Percentiles rank a stretch among this genome's conserved stretches.
phyloP scores from a whole-genome alignment of 1,140 invertebrate genomes.

The Lepidostoma basale region DNA sequence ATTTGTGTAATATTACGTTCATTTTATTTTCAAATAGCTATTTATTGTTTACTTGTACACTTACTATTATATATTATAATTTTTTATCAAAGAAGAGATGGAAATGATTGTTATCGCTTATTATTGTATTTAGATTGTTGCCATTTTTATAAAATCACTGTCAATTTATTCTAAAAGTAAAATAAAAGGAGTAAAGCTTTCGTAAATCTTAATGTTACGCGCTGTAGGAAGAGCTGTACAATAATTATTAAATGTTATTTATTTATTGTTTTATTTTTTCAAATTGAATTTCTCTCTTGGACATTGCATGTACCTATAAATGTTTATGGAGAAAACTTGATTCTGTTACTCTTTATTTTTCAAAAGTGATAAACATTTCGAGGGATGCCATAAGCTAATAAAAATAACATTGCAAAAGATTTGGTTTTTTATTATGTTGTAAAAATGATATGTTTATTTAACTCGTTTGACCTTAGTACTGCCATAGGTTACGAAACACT shows the following conservation, averaged over 20 bases:
- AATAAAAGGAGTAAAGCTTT: conserved; percentile 10
- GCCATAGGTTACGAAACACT: conserved; percentile 37
- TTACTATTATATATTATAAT: not conserved
- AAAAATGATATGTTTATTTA: conserved; percentile 24
- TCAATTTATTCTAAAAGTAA: conserved; percentile 1
- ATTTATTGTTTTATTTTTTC: too few relatives aligned
- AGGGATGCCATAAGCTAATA: conserved; percentile 28
- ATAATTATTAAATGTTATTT: too few relatives aligned
- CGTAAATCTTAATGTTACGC: conserved; percentile 14
- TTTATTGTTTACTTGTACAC: not conserved
- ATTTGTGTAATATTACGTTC: conserved; percentile 12
- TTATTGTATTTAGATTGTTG: conserved; percentile 23
- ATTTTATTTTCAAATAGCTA: not conserved
- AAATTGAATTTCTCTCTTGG: too few relatives aligned
- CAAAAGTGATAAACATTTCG: not conserved
- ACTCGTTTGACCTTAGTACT: conserved; percentile 29
- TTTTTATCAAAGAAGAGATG: not conserved
- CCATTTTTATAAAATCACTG: conserved; percentile 20
- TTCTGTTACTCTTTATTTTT: not conserved
- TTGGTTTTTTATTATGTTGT: not conserved
- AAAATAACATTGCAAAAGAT: not conserved
- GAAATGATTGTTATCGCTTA: conserved; percentile 25
- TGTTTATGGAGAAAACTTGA: not conserved
- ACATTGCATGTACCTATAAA: too few relatives aligned
- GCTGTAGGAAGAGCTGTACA: too few relatives aligned